Percentiles rank a stretch among this genome's conserved stretches.
phyloP scores from a whole-genome alignment of 1,140 invertebrate species.

The Oppia nitens region DNA sequence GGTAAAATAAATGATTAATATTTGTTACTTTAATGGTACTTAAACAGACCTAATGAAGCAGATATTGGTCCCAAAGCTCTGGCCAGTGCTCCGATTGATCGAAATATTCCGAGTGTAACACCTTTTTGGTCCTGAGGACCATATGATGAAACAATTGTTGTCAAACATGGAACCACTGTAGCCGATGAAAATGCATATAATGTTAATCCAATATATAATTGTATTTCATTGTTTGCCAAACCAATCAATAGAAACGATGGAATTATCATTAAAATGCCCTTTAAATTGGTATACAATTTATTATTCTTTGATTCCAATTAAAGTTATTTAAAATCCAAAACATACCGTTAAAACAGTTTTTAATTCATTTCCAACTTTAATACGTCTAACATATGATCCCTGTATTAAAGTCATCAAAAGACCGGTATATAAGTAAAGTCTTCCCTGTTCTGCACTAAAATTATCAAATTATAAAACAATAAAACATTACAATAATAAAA shows the following conservation, averaged over 20 bases:
- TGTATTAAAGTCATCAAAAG: slow-evolving; percentile 82
- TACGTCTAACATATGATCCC: slow-evolving; percentile 64
- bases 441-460: slow-evolving; percentile 81
- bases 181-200: slow-evolving; percentile 81
- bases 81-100: slow-evolving; percentile 81
- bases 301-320: slow-evolving; percentile 8
- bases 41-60: slow-evolving; percentile 36
- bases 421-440: slow-evolving; percentile 91
- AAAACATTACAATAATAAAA: background rate
- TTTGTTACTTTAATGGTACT: background rate
- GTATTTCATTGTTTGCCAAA: slow-evolving; percentile 37
- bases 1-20: background rate
- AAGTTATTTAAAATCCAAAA: slow-evolving; percentile 1
- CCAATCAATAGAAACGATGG: slow-evolving; percentile 76
- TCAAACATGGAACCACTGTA: slow-evolving; percentile 83
- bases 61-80: slow-evolving; percentile 75
- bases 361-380: slow-evolving; percentile 56
- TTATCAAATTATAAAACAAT: slow-evolving; percentile 16
- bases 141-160: slow-evolving; percentile 65
- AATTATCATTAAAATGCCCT: slow-evolving; percentile 42
- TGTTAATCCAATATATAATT: slow-evolving; percentile 60
- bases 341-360: slow-evolving; percentile 45
- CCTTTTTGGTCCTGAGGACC: slow-evolving; percentile 71
- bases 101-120: slow-evolving; percentile 73
- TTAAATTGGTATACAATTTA: background rate